Percentiles rank a stretch among this genome's conserved stretches.
phyloP scores from a whole-genome alignment of 2,113 vertebrate genomes.

The Pseudorasbora parva region DNA sequence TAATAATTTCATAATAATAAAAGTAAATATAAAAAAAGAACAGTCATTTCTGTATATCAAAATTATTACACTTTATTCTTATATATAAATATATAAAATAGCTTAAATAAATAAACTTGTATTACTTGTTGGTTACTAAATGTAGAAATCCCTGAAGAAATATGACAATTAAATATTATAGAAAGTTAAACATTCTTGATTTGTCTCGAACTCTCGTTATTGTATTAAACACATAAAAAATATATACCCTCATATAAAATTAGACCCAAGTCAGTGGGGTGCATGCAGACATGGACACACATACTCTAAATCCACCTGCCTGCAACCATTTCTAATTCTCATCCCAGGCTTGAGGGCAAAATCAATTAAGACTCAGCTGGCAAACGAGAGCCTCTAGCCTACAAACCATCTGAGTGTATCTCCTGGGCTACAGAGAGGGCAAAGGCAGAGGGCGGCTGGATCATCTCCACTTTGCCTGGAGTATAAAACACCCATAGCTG shows the following conservation, averaged over 20 bases:
- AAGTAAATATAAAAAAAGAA: too few species aligned
- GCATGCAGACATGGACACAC: not conserved
- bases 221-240: slow-evolving; percentile 31
- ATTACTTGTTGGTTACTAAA: not conserved
- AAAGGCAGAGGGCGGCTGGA: slow-evolving; percentile 46
- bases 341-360: slow-evolving; percentile 66
- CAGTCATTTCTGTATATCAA: too few species aligned
- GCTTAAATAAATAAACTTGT: not conserved
- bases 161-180: not conserved
- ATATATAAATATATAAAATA: too few species aligned
- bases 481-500: slow-evolving; percentile 56
- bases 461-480: slow-evolving; percentile 50
- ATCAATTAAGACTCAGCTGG: slow-evolving; percentile 76
- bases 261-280: not conserved
- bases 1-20: too few species aligned
- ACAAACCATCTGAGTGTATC: slow-evolving; percentile 60
- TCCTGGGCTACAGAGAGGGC: slow-evolving; percentile 61
- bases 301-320: slow-evolving; percentile 18
- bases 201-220: not conserved
- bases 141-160: not conserved
- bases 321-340: slow-evolving; percentile 61
- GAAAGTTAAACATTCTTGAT: not conserved
- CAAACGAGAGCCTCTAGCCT: slow-evolving; percentile 61
- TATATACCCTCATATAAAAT: slow-evolving; percentile 28
- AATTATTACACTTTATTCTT: too few species aligned